Evolutionary conservation across 2,113 vertebrate species (phyloP), one percentile per base, ranked within the genome.

Genomic region (Drymodes brunneopygia): DNA sequence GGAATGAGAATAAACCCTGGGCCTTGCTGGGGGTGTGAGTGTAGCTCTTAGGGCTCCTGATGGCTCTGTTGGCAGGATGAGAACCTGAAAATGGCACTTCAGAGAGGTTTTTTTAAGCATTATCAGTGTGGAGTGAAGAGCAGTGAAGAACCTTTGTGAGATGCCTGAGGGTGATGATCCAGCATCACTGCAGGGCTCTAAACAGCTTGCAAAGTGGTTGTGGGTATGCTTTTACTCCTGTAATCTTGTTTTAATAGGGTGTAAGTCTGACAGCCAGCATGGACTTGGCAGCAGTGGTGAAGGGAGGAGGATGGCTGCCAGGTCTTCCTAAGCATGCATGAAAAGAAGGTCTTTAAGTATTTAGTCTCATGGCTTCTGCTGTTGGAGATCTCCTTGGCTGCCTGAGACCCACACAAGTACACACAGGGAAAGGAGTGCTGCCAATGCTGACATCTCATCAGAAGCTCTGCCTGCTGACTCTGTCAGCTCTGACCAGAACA

Each of bases 401-500:
- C 54, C 62, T 51, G 62, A 85, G 81, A 58, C 21, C 15, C 15
- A 21, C n/a, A 80, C 5, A 66, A 66, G 15, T 48, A 75, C 87
- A n/a, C 17, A 25, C 0, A 42, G 74, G 38, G 22, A 48, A 57
- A 86, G 58, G 42, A 85, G 38, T 87, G 27, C 19, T 88, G 54
- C 50, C 50, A 66, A 1, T 48, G 53, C 12, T 53, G 36, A 29
- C 8, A 6, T 69, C 8, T 18, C 1, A 1, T 31, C 1, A 5
- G 44, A 93, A 45, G 21, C 36, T 85, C 23, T 64, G 36, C 40
- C 47, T 86, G 67, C 82, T 60, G 20, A 12, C 36, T 50, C 29
- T 42, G 4, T n/a, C 65, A 29, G 24, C 42, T 81, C 13, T 0
- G 4, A 35, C 7, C 16, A 7, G 31, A 28, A 40, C 0, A 0